phyloP scores from a whole-genome alignment of 2,888 invertebrate species.

The Aricia artaxerxes region DNA sequence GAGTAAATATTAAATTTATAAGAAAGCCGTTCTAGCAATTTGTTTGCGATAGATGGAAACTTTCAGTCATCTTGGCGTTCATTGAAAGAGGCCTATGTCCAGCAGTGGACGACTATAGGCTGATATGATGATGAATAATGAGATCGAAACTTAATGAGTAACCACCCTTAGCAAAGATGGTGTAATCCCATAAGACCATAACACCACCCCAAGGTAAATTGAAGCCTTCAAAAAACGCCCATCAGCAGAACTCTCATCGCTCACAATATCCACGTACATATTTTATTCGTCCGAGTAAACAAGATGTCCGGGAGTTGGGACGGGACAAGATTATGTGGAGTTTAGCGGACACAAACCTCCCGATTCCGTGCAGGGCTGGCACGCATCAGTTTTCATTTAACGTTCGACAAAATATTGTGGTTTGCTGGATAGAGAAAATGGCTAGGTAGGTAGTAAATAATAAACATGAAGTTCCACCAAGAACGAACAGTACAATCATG shows the following conservation, averaged over 20 bases:
- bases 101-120: too few species aligned
- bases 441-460: too few species aligned
- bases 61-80: too few species aligned
- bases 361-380: background rate
- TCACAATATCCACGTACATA: constrained; percentile 3
- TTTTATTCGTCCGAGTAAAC: constrained; percentile 18
- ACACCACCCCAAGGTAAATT: background rate
- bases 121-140: too few species aligned
- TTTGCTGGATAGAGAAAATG: too few species aligned
- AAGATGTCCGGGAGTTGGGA: constrained; percentile 7
- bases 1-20: too few species aligned
- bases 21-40: too few species aligned
- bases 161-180: background rate
- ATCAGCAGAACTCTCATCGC: background rate
- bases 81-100: too few species aligned
- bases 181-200: background rate
- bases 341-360: constrained; percentile 13
- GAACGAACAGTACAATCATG: too few species aligned
- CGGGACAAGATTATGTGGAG: constrained; percentile 22
- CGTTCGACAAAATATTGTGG: background rate
- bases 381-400: background rate
- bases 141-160: too few species aligned
- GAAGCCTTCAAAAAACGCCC: background rate
- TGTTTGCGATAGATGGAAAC: too few species aligned
- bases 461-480: too few species aligned